These are phyloP conservation scores for Lynx canadensis DNA, from an alignment of 2,113 vertebrate species.

Conservation along the genomic window DNA sequence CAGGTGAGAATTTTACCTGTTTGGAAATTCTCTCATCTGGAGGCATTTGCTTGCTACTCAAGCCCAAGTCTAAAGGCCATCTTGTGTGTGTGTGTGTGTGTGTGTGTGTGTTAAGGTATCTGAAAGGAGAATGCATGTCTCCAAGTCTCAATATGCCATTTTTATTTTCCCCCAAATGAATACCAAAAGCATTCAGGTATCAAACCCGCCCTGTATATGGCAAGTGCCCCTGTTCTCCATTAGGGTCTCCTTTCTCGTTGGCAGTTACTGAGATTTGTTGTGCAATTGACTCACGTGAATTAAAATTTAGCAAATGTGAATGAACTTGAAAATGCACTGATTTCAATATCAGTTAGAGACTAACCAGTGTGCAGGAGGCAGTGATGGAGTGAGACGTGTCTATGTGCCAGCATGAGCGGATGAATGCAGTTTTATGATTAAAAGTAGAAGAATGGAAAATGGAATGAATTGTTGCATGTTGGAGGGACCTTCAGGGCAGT, in stretches of 20 bases:
- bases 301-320: background rate
- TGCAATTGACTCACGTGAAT: background rate
- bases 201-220: background rate
- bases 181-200: background rate
- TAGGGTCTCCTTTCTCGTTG: background rate
- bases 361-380: background rate
- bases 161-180: background rate
- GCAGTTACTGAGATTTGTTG: background rate
- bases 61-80: background rate
- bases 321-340: background rate
- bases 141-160: background rate
- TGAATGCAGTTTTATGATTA: accelerated
- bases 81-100: no score
- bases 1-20: slow-evolving; percentile 73
- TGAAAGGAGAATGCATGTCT: background rate
- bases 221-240: background rate
- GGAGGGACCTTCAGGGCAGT: background rate
- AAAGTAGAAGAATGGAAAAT: background rate
- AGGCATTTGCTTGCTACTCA: background rate
- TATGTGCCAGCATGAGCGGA: accelerated
- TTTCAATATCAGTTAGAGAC: background rate
- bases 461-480: background rate
- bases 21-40: slow-evolving; percentile 20
- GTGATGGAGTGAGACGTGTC: background rate
- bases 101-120: background rate